phyloP scores from a whole-genome alignment of 2,797 vertebrate genomes.

The Carduelis carduelis region DNA sequence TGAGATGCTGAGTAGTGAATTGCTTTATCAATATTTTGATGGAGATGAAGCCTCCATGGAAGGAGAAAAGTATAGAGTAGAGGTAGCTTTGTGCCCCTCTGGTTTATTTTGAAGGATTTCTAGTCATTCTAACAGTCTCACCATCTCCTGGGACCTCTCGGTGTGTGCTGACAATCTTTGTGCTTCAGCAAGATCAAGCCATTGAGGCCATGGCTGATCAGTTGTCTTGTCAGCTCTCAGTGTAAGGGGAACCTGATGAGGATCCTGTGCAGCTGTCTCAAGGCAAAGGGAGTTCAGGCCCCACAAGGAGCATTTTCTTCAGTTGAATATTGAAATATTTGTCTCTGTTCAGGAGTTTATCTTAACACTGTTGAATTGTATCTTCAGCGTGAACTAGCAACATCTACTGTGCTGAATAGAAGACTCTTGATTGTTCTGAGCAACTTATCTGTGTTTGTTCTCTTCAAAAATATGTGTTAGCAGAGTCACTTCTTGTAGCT shows the following conservation, averaged over 20 bases:
- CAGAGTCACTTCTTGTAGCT: not conserved
- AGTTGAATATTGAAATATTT: not conserved
- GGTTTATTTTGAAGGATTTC: constrained; percentile 19
- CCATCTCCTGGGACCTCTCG: not conserved
- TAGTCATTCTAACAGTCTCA: not conserved
- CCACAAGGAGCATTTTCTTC: not conserved
- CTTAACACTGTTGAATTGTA: not conserved
- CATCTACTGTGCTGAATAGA: not conserved
- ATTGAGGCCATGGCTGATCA: not conserved
- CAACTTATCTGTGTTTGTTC: not conserved
- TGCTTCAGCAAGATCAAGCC: not conserved
- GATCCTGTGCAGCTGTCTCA: not conserved
- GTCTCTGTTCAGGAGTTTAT: not conserved
- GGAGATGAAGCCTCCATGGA: not conserved
- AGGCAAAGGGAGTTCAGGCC: not conserved
- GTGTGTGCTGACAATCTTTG: not conserved
- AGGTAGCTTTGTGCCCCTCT: not conserved
- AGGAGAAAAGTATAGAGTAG: not conserved
- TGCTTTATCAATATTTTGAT: not conserved
- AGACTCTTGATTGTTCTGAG: not conserved
- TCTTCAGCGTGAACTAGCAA: not conserved
- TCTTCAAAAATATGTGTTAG: not conserved
- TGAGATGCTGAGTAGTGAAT: not conserved
- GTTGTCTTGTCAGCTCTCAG: not conserved
- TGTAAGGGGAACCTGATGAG: not conserved